These are phyloP conservation scores for Microdon myrmicae DNA, from an alignment of 2,888 invertebrate genomes.

Conservation along the genomic window DNA sequence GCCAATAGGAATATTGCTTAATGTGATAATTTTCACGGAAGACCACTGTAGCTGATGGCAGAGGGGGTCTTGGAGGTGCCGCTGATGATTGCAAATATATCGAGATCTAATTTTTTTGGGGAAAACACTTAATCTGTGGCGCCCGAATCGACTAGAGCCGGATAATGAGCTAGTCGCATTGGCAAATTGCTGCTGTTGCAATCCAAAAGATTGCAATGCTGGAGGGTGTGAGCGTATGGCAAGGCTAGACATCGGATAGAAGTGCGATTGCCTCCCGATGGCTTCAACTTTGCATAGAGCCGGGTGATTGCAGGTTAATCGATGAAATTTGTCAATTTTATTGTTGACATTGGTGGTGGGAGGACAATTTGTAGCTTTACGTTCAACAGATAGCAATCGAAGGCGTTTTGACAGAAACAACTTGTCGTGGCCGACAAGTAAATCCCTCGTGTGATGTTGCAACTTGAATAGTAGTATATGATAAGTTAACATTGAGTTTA, in stretches of 20 bases:
- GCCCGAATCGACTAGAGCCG: constrained; percentile 16
- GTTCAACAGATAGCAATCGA: too few species aligned
- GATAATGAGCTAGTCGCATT: constrained; percentile 32
- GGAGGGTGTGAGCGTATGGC: constrained; percentile 1
- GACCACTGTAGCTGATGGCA: constrained; percentile 14
- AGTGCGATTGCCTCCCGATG: constrained; percentile 24
- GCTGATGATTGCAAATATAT: constrained; percentile 46
- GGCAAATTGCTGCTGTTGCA: not conserved
- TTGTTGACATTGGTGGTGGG: constrained; percentile 29
- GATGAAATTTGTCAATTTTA: constrained; percentile 46
- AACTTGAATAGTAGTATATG: too few species aligned
- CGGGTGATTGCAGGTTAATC: constrained; percentile 29
- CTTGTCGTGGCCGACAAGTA: too few species aligned
- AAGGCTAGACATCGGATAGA: constrained; percentile 5
- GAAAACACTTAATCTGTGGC: constrained; percentile 39
- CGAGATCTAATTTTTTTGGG: constrained; percentile 25
- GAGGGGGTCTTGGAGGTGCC: constrained; percentile 14
- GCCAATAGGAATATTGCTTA: constrained; percentile 29
- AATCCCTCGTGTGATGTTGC: too few species aligned
- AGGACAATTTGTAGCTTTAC: constrained; percentile 42
- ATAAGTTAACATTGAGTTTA: too few species aligned
- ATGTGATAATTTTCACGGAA: constrained; percentile 29
- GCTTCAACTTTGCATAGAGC: constrained; percentile 9
- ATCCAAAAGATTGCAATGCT: constrained; percentile 1
- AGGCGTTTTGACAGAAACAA: too few species aligned